A percentile compares a stretch with the other conserved stretches of the same genome.
Evolutionary conservation across 2,888 invertebrate species (phyloP).

Genomic region (Quadroppia sp.): DNA sequence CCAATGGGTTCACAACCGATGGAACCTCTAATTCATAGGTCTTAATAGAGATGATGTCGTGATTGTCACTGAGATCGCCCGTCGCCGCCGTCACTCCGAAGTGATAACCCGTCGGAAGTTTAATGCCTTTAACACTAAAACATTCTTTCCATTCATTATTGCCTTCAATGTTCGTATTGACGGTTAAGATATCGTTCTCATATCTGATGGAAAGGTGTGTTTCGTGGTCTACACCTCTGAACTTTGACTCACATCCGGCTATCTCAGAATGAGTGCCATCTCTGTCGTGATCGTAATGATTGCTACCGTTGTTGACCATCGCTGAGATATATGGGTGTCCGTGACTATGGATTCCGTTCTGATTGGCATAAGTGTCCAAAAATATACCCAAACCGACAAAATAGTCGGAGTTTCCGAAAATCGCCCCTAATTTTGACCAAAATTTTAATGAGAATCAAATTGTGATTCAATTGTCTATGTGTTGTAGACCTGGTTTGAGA

Average conservation of each 20-base stretch:
- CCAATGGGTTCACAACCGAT: slow-evolving; percentile 55
- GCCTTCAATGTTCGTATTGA: slow-evolving; percentile 74
- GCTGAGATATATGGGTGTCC: slow-evolving; percentile 97
- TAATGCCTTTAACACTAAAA: slow-evolving; percentile 78
- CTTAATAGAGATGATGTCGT: slow-evolving; percentile 86
- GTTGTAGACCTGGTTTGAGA: slow-evolving; percentile 46
- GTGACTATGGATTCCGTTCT: slow-evolving; percentile 97
- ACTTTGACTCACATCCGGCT: slow-evolving; percentile 93
- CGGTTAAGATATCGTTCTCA: slow-evolving; percentile 76
- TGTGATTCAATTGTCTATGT: neutral
- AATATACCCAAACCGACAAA: slow-evolving; percentile 87
- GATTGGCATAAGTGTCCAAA: slow-evolving; percentile 97
- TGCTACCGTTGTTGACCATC: slow-evolving; percentile 93
- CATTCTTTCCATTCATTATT: slow-evolving; percentile 92
- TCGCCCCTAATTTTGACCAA: slow-evolving; percentile 63
- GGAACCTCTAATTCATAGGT: slow-evolving; percentile 83
- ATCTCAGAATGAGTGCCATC: slow-evolving; percentile 98
- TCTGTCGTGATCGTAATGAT: slow-evolving; percentile 94
- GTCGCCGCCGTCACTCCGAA: slow-evolving; percentile 94
- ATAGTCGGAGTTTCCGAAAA: slow-evolving; percentile 90
- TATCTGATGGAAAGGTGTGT: slow-evolving; percentile 86
- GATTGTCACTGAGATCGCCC: slow-evolving; percentile 89
- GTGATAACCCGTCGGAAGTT: slow-evolving; percentile 89
- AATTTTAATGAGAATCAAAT: neutral
- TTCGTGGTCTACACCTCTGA: slow-evolving; percentile 83